Base-by-base conservation (phyloP, 2,113 vertebrate genomes). In the Microcebus ravelobensis region DNA sequence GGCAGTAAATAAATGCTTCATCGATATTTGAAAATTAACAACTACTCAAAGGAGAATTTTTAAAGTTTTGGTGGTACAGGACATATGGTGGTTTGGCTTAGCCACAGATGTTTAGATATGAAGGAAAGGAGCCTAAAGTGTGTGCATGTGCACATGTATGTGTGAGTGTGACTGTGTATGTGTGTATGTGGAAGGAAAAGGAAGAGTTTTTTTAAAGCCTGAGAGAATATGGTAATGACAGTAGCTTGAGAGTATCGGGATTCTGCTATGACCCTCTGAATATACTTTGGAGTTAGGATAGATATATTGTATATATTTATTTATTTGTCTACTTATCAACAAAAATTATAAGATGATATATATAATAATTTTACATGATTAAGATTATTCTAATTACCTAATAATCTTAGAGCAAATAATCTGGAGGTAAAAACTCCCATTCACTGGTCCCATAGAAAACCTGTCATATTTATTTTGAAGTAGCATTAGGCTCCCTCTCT, bases 381-480 rank as follows among this genome's bases (percentile, higher is more conserved):
- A 50, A 48, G 48, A 45, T 74, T 91, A 67, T 77, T 57, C n/a
- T 17, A 76, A 79, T 95, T 81, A 67, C 17, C 2, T 73, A 95
- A 77, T 77, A 85, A 77, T 36, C 17, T 0, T 48, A 42, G 6
- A 3, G 4, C 9, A 67, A 92, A 59, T 63, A 29, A 74, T 87
- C 12, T 85, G 85, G 65, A 36, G 25, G 20, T 81, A 85, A 94
- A 94, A 96, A 27, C 4, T 36, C 9, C 31, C 20, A 70, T 63
- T 95, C 2, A 45, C 21, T 42, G 11, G 23, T 84, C 23, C 12
- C 14, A 87, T 3, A 67, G 45, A 81, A 77, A 77, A 73, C 8
- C 39, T 90, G 15, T 29, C 4, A 25, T 48, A 80, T 59, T 18
- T 92, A 68, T 87, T 93, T n/a, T 96, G 86, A 94, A 95, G 27